Conservation (phyloP, 2,888 invertebrate species). For the Lucinisca nassula region DNA sequence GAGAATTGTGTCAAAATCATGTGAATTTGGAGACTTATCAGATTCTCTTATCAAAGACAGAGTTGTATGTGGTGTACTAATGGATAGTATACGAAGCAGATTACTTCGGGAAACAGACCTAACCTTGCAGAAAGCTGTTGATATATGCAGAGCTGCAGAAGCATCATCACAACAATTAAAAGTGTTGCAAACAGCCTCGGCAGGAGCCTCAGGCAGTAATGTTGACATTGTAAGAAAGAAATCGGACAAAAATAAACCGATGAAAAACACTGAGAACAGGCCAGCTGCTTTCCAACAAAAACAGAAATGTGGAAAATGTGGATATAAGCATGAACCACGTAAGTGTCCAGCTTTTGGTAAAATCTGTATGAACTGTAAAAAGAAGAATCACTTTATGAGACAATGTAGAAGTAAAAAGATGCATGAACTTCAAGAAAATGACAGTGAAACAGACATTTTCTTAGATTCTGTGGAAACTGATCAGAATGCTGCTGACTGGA, state of each 20-base stretch:
- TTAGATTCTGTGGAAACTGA: conserved; percentile 3
- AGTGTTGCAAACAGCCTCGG: background rate
- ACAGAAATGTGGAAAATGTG: conserved; percentile 31
- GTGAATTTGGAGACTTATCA: conserved; percentile 54
- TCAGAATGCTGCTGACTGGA: no score
- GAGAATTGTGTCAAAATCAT: no score
- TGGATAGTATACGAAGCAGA: conserved; percentile 25
- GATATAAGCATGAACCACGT: conserved; percentile 14
- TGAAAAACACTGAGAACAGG: background rate
- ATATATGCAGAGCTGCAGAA: conserved; percentile 47
- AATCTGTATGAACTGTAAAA: conserved; percentile 7
- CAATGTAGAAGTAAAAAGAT: background rate
- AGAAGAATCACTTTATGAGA: background rate
- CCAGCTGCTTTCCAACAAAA: background rate
- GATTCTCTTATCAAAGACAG: conserved; percentile 49
- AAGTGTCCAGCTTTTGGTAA: conserved; percentile 21
- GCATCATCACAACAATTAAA: background rate
- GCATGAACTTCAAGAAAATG: background rate
- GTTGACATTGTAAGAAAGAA: conserved; percentile 14
- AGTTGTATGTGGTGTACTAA: conserved; percentile 48
- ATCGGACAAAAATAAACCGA: conserved; percentile 1
- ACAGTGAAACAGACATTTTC: conserved; percentile 12
- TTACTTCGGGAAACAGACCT: no score
- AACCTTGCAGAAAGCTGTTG: no score
- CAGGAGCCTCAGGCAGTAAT: conserved; percentile 5